Base-by-base conservation (phyloP, 1,140 invertebrate genomes). In the Orchestia grillus region DNA sequence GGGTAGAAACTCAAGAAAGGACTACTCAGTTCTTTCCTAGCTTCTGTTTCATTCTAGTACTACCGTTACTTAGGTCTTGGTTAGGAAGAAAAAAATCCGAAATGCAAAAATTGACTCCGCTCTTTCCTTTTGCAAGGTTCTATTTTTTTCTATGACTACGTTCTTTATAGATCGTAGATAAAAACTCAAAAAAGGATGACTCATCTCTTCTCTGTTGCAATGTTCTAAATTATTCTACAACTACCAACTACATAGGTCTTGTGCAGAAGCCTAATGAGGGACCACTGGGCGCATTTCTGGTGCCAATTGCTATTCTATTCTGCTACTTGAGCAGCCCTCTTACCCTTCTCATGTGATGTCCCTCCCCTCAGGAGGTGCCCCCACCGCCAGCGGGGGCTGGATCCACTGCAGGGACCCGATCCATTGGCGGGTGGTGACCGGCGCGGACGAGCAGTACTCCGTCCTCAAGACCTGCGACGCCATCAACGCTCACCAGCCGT, bases 371-470 rank as follows among this genome's bases (percentile, higher is more conserved):
- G 57, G 45, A n/a, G 44, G 87, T 87, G 15, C 62, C 62, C 15
- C 62, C 1, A 36, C 62, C 62, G 11, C 62, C 11, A 62, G 96
- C 57, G 96, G 96, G 4, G 87, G 96, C 41, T 96, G 96, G 96
- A 96, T 96, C 96, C 98, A 98, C 97, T 98, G 98, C 97, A 97
- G 97, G 96, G 97, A 98, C 96, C 97, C 98, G 1, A 98, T 98
- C 42, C 97, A 98, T 88, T 98, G 98, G 98, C 98, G 98, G 41
- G 97, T 98, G 96, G 98, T 98, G 15, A 98, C 97, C n/a, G 97
- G 97, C 96, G 97, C 98, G 16, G 97, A 97, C 0, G 98, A 98
- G 96, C 97, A 98, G 36, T 97, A 97, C 23, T 98, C 98, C 97
- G 98, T 97, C 96, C 97, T 97, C 41, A 97, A 97, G 47, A 97